Percentiles rank a stretch among this genome's conserved stretches.
These are phyloP conservation scores for Graptemys geographica DNA, from an alignment of 2,797 vertebrate species.

Conservation along the genomic window DNA sequence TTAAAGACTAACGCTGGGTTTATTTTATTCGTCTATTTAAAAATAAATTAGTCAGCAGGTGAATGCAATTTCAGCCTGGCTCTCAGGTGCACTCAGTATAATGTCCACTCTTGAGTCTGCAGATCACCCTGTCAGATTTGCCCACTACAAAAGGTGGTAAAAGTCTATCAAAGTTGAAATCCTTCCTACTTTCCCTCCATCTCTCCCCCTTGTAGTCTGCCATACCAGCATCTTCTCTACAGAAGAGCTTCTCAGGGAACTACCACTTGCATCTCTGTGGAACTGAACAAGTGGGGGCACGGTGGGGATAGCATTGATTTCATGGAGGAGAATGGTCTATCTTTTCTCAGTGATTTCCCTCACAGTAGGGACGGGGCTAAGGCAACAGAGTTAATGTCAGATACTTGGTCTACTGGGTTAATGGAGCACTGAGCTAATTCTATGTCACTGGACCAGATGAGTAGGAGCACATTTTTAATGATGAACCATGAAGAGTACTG, in stretches of 20 bases:
- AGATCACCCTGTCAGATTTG: not conserved
- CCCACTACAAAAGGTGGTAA: not conserved
- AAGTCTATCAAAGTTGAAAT: not conserved
- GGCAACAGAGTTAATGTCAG: not conserved
- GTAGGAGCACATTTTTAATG: not conserved
- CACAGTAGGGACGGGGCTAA: not conserved
- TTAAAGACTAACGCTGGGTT: not conserved
- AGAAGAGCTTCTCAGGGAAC: not conserved
- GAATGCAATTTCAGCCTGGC: not conserved
- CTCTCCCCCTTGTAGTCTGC: not conserved
- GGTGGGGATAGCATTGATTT: not conserved
- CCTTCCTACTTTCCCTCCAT: not conserved
- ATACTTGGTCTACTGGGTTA: not conserved
- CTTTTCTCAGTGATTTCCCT: not conserved
- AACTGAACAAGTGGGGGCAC: not conserved
- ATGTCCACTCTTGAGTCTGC: not conserved
- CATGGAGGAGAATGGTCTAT: not conserved
- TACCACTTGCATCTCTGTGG: not conserved
- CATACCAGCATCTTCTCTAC: not conserved
- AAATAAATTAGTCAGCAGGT: not conserved
- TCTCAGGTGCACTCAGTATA: not conserved
- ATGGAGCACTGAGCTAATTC: not conserved
- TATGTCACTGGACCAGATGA: not conserved
- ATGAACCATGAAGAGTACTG: not conserved
- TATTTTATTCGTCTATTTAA: not conserved